These are phyloP conservation scores for Chironomus riparius DNA, from an alignment of 2,888 invertebrate species.

Conservation along the genomic window DNA sequence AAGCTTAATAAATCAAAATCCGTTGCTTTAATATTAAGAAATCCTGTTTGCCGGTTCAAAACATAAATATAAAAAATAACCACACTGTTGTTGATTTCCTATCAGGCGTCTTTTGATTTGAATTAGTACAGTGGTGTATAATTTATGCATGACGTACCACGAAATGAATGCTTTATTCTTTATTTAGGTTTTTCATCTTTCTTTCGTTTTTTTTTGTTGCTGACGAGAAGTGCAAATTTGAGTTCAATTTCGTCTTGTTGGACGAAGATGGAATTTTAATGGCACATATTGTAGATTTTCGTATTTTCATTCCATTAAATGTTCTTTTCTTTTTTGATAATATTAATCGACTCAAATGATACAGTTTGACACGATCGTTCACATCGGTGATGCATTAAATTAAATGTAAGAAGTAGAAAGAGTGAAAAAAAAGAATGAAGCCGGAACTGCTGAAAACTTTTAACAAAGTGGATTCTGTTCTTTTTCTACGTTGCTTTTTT, in stretches of 20 bases:
- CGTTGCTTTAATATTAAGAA: neutral
- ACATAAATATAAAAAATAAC: neutral
- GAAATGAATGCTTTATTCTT: neutral
- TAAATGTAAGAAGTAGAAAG: neutral
- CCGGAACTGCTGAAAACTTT: neutral
- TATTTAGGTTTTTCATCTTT: neutral
- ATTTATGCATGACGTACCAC: constrained; percentile 7
- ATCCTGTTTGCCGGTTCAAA: neutral
- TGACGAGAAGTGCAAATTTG: neutral
- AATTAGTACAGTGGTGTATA: neutral
- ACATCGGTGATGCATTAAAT: constrained; percentile 6
- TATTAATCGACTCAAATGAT: constrained; percentile 22
- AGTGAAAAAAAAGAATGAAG: neutral
- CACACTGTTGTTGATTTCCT: neutral
- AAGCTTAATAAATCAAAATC: neutral
- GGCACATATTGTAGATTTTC: neutral
- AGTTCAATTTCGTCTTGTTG: neutral
- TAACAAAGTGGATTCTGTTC: neutral
- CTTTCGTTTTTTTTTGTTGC: neutral
- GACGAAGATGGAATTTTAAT: neutral
- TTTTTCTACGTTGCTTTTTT: neutral
- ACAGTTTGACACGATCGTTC: constrained; percentile 14
- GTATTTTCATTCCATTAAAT: neutral
- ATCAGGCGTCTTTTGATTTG: neutral
- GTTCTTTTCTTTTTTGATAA: constrained; percentile 6